Evolutionary conservation across 2,888 invertebrate species (phyloP), one percentile per base, ranked within the genome.

Genomic region (Unio delphinus): DNA sequence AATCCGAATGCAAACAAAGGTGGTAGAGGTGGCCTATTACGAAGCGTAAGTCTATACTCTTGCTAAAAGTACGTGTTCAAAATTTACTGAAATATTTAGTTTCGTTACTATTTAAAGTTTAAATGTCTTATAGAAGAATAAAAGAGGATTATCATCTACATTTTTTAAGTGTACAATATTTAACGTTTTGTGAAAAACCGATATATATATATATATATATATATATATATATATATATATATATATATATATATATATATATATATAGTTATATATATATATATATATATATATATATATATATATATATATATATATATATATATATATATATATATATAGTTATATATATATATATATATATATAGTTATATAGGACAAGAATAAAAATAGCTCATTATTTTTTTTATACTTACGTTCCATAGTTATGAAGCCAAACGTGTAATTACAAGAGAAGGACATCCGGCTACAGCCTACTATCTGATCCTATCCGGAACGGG

Each of bases 401-500:
- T 59, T 59, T 26, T 11, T n/a, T 64, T 68, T 5, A 6, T 55
- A 4, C 20, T 61, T 64, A 55, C 11, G 8, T 65, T 55, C 59
- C 68, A 5, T 65, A 84, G 83, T 55, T 84, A 76, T 65, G 82
- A 82, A 61, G 66, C 76, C 5, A 78, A 78, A 64, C 72, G 85
- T 26, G 82, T 83, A 5, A 81, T 85, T 26, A 76, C 84, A 17
- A 69, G 83, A 58, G 83, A 85, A 64, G 80, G 82, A 4, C 83
- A 85, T 59, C 83, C 80, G 4, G 76, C 85, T 0, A 68, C 76
- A 6, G 77, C 81, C 18, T 85, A 83, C 76, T 85, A 85, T 69
- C 80, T 85, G 67, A 83, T 85, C 20, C 70, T 85, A 18, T 85
- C 82, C 18, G 85, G 85, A 1, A 77, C 83, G 66, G 85, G 85